phyloP scores from a whole-genome alignment of 2,113 vertebrate genomes.

The Otocyon megalotis region DNA sequence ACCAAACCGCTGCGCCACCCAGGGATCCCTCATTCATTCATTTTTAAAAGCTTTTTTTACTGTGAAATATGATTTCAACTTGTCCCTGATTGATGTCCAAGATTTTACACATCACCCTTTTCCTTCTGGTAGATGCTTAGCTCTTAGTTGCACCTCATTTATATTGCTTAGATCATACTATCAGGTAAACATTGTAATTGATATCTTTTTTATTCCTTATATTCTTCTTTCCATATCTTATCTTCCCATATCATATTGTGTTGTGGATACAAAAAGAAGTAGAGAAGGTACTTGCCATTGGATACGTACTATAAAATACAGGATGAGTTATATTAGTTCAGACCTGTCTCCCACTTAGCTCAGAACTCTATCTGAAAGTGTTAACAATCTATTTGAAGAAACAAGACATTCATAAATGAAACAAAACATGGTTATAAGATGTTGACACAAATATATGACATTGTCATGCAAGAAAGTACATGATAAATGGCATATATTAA shows the following conservation, averaged over 20 bases:
- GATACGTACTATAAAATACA: background rate
- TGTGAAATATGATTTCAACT: slow-evolving; percentile 35
- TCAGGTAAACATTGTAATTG: slow-evolving; percentile 40
- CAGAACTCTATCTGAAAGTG: background rate
- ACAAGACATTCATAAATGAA: slow-evolving; percentile 45
- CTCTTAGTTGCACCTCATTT: slow-evolving; percentile 27
- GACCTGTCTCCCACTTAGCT: background rate
- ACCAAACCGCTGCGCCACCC: no score
- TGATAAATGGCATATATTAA: slow-evolving; percentile 13
- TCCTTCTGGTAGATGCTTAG: background rate
- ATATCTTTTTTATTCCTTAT: slow-evolving; percentile 27
- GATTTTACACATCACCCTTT: slow-evolving; percentile 2
- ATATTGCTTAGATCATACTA: slow-evolving; percentile 24
- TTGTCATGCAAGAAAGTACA: background rate
- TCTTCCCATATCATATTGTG: background rate
- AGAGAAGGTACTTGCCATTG: slow-evolving; percentile 1
- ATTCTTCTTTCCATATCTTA: background rate
- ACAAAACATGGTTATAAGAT: slow-evolving; percentile 43
- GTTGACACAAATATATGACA: background rate
- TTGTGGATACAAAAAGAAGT: background rate
- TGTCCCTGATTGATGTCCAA: slow-evolving; percentile 35
- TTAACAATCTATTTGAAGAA: slow-evolving; percentile 45
- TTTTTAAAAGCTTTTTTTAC: background rate
- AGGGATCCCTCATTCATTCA: no score
- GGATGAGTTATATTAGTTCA: slow-evolving; percentile 34